Evolutionary conservation across 2,113 vertebrate genomes (phyloP), one percentile per base, ranked within the genome.

Genomic region (Myotis davidii): DNA sequence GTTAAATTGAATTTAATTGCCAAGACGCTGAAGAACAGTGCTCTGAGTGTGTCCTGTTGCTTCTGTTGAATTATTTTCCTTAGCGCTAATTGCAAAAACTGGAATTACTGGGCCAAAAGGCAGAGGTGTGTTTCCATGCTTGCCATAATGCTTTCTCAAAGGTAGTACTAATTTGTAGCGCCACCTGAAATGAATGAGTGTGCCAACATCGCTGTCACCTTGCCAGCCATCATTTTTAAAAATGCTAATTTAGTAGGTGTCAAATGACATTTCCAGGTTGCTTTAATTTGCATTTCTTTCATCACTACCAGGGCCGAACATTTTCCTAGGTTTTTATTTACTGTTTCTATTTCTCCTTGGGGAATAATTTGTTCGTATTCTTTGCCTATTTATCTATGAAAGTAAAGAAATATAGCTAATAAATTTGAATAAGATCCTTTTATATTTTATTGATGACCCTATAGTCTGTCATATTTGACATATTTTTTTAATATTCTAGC

Each of bases 1-100:
- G 88, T 48, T 91, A 94, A 94, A 94, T 91, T 89, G 42, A 85
- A 88, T 84, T 84, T 93, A 34, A 95, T 90, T 84, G 29, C 87
- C 61, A 52, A 89, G 45, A 48, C 76, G 86, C 90, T 54, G 45
- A 94, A 90, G 79, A 91, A 70, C 25, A 54, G 64, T 67, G 23
- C 56, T 56, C 56, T 56, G 79, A 79, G 52, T 18, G 14, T 76
- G 2, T 89, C 70, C 96, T 39, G 67, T 65, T 73, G 81, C 85
- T 93, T 94, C 85, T 85, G 88, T 45, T 70, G 27, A 95, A 37
- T 82, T 73, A 78, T 50, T 83, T 34, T 69, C 59, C 67, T 77
- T 52, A 52, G 56, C 18, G 64, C n/a, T 85, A 90, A 88, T 39
- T 95, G 77, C 61, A 88, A 78, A 95, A 92, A 39, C 34, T 81